These are phyloP conservation scores for Scotopteryx bipunctaria DNA, from an alignment of 2,888 invertebrate genomes.

Conservation along the genomic window DNA sequence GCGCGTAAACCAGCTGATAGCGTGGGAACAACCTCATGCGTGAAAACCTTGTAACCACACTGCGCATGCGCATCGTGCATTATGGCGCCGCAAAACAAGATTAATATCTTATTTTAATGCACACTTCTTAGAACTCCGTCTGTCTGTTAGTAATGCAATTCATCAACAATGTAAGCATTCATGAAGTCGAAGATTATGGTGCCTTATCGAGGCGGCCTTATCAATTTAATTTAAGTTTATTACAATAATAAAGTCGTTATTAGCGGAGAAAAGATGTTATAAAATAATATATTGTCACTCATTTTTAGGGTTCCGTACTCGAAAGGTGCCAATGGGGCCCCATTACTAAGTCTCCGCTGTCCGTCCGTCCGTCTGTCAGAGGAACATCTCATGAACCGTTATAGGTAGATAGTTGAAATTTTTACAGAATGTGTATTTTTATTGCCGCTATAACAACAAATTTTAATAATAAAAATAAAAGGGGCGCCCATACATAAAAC, in stretches of 20 bases:
- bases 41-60: slow-evolving; percentile 42
- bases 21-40: slow-evolving; percentile 73
- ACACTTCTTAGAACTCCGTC: slow-evolving; percentile 15
- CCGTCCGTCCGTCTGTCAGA: no score
- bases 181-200: slow-evolving; percentile 14
- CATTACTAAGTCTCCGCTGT: no score
- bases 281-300: no score
- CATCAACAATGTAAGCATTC: slow-evolving; percentile 21
- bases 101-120: slow-evolving; percentile 26
- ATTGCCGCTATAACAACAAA: no score
- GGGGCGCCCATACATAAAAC: no score
- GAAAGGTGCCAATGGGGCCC: no score
- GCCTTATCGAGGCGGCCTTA: background rate
- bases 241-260: slow-evolving; percentile 17
- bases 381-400: no score
- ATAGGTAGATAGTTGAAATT: no score
- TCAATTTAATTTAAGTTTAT: slow-evolving; percentile 23
- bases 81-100: slow-evolving; percentile 38
- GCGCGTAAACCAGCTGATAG: slow-evolving; percentile 74
- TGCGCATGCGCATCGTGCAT: slow-evolving; percentile 34
- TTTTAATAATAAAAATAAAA: no score
- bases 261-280: no score
- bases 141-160: slow-evolving; percentile 13
- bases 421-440: no score
- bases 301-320: no score